phyloP scores from a whole-genome alignment of 2,797 vertebrate genomes.

The Gorsachius magnificus region DNA sequence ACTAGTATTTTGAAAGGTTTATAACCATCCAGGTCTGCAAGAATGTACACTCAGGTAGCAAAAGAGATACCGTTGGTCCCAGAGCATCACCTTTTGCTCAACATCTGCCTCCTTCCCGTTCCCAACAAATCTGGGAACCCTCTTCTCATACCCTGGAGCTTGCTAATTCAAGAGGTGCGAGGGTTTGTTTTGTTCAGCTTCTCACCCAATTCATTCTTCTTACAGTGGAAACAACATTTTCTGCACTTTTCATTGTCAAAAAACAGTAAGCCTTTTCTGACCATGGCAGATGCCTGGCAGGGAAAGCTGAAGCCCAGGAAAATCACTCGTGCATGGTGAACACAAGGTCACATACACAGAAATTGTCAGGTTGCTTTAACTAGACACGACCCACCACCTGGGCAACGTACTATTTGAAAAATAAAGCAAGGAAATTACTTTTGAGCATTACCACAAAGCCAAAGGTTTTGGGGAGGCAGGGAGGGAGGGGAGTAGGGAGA shows the following conservation, averaged over 20 bases:
- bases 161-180: neutral
- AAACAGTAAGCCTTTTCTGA: neutral
- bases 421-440: neutral
- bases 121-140: neutral
- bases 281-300: neutral
- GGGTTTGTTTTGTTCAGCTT: neutral
- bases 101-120: neutral
- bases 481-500: neutral
- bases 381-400: neutral
- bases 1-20: neutral
- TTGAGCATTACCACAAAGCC: neutral
- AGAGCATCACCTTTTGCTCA: neutral
- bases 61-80: neutral
- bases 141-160: neutral
- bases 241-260: neutral
- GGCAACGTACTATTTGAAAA: neutral
- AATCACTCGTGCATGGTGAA: neutral
- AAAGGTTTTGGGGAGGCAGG: neutral
- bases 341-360: neutral
- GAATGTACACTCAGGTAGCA: neutral
- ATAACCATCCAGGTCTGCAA: neutral
- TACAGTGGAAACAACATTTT: neutral
- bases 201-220: neutral
- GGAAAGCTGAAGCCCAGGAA: neutral
- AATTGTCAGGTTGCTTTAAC: neutral